Conservation (phyloP, 2,113 vertebrate genomes). For the Clarias gariepinus region DNA sequence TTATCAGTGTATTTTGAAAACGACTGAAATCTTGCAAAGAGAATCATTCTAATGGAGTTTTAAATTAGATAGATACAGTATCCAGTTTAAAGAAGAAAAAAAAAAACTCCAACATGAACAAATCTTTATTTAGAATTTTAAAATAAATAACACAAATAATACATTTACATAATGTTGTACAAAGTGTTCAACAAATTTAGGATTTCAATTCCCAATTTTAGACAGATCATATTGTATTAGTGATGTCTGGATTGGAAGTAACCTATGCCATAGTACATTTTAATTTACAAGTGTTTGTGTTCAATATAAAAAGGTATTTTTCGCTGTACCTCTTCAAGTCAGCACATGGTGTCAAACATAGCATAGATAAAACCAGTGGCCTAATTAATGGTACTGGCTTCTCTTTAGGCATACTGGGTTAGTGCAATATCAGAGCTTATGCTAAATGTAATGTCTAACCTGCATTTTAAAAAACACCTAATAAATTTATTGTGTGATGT, state of each 20-base stretch:
- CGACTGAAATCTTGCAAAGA: not conserved
- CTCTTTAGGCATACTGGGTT: not conserved
- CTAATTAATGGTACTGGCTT: slow-evolving; percentile 3
- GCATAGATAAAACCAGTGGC: not conserved
- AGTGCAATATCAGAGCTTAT: slow-evolving; percentile 10
- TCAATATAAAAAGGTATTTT: slow-evolving; percentile 19
- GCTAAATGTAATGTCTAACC: not conserved
- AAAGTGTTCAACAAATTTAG: slow-evolving; percentile 60
- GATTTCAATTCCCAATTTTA: slow-evolving; percentile 23
- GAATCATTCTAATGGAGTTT: not conserved
- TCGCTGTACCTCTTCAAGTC: slow-evolving; percentile 7
- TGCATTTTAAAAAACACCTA: not conserved
- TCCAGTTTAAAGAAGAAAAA: not conserved
- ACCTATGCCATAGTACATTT: not conserved
- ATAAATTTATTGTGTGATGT: not conserved
- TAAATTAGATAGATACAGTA: not conserved
- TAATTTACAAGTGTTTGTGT: not conserved
- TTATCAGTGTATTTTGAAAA: not conserved
- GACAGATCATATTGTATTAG: slow-evolving; percentile 13
- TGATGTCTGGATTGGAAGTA: not conserved
- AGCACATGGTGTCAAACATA: not conserved
- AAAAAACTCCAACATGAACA: not conserved
- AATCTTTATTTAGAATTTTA: slow-evolving; percentile 68
- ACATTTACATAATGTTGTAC: slow-evolving; percentile 55
- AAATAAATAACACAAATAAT: slow-evolving; percentile 61